Evolutionary conservation across 2,888 invertebrate species (phyloP), one percentile per base, ranked within the genome.

Genomic region (Macrophya alboannulata): DNA sequence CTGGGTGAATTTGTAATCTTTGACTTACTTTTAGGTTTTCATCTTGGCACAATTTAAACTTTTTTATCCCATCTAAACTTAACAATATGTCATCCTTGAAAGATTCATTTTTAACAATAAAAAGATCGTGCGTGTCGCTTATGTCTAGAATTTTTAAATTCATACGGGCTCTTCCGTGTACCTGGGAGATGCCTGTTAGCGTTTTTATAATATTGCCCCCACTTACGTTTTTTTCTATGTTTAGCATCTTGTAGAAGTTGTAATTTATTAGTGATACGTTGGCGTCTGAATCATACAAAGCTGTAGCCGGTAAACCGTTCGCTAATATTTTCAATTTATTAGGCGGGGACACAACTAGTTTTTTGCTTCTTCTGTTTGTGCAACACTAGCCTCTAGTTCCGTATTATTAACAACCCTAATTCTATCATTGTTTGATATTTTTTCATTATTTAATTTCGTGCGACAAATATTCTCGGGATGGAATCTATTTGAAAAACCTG

Each of bases 31-130:
- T n/a, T n/a, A n/a, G n/a, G n/a, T n/a, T n/a, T n/a, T n/a, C n/a
- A n/a, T n/a, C n/a, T n/a, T n/a, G n/a, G 68, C 85, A 85, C 5
- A 88, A 43, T 85, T 77, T 86, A 84, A 87, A 87, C 72, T 40
- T 21, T 84, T 86, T 86, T 31, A 87, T 87, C 25, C 17, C n/a
- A 72, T 87, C 86, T 84, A 86, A 71, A 25, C 87, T 87, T 48
- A 86, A 48, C 72, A 85, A 71, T 77, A 86, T 40, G 81, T 87
- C 86, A 17, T 83, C 79, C 84, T 48, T 76, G 68, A 85, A 86
- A 37, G 48, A 45, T 1, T 86, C 40, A 48, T 71, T 86, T 86
- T 86, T 77, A 31, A 81, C 21, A 17, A 86, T 83, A 25, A 86
- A 85, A 25, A 86, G 43, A n/a, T 45, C 21, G 17, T 25, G 12